A percentile compares a stretch with the other conserved stretches of the same genome.
Evolutionary conservation across 2,113 vertebrate genomes (phyloP).

Genomic region (Otis tarda): DNA sequence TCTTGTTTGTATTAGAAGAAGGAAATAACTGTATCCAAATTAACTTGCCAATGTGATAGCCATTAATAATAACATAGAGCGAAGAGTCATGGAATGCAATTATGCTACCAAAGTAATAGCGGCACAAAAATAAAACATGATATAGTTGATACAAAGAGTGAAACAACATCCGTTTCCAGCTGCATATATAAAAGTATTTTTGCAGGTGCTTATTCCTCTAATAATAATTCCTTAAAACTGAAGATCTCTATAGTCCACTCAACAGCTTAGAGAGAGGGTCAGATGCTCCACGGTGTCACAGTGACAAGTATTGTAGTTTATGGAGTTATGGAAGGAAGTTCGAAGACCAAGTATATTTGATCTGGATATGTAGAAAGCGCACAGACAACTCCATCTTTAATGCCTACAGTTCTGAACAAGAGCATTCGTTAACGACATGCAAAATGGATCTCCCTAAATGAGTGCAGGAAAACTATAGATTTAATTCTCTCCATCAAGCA

Average conservation of each 20-base stretch:
- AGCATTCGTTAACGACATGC: not conserved
- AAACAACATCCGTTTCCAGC: not conserved
- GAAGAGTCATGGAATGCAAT: conserved; percentile 30
- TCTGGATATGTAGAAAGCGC: not conserved
- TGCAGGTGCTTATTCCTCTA: not conserved
- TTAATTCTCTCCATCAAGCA: not conserved
- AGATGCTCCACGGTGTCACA: not conserved
- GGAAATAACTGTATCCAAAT: conserved; percentile 62
- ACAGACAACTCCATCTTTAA: not conserved
- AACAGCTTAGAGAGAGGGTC: not conserved
- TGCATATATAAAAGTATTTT: not conserved
- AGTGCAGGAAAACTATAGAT: not conserved
- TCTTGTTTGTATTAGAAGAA: conserved; percentile 52
- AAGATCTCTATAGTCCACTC: not conserved
- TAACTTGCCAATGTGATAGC: conserved; percentile 51
- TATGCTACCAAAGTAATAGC: conserved; percentile 3
- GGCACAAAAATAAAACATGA: not conserved
- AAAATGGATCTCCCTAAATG: not conserved
- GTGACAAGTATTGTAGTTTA: not conserved
- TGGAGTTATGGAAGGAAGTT: not conserved
- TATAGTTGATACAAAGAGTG: not conserved
- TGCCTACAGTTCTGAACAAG: not conserved
- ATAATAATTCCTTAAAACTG: not conserved
- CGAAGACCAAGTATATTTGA: not conserved
- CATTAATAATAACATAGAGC: conserved; percentile 34